phyloP scores from a whole-genome alignment of 2,797 vertebrate species.

The Monodelphis domestica region DNA sequence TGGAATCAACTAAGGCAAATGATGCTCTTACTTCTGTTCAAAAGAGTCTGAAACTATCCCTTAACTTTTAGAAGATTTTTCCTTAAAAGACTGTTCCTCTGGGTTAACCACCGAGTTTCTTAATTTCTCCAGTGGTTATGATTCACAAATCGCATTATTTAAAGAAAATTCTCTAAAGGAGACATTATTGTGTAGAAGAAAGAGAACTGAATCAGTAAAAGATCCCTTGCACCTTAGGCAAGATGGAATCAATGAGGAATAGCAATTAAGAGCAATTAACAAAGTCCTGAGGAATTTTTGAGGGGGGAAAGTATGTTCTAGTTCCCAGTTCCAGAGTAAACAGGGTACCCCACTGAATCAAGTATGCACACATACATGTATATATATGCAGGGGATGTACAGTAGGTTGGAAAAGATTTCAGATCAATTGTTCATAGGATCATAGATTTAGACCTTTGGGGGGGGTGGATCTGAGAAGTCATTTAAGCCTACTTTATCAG shows the following conservation, averaged over 20 bases:
- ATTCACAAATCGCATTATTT: background rate
- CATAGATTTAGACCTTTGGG: background rate
- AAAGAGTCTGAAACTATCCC: background rate
- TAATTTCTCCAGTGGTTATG: background rate
- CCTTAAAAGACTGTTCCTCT: background rate
- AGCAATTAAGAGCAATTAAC: background rate
- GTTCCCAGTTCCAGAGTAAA: background rate
- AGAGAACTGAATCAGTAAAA: background rate
- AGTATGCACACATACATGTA: background rate
- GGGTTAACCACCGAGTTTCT: background rate
- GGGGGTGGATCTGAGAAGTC: background rate
- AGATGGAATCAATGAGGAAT: background rate
- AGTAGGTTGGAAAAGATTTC: background rate
- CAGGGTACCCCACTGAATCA: background rate
- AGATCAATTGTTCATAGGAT: background rate
- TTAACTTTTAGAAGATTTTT: background rate
- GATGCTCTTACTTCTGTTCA: background rate
- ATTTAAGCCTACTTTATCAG: background rate
- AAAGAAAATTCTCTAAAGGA: background rate
- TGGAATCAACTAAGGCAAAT: background rate
- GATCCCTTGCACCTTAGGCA: background rate
- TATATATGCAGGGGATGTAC: background rate
- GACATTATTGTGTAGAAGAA: too few species aligned
- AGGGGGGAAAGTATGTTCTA: background rate
- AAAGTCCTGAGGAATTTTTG: background rate